Evolutionary conservation across 1,140 invertebrate genomes (phyloP), one percentile per base, ranked within the genome.

Genomic region (Steinernema feltiae): DNA sequence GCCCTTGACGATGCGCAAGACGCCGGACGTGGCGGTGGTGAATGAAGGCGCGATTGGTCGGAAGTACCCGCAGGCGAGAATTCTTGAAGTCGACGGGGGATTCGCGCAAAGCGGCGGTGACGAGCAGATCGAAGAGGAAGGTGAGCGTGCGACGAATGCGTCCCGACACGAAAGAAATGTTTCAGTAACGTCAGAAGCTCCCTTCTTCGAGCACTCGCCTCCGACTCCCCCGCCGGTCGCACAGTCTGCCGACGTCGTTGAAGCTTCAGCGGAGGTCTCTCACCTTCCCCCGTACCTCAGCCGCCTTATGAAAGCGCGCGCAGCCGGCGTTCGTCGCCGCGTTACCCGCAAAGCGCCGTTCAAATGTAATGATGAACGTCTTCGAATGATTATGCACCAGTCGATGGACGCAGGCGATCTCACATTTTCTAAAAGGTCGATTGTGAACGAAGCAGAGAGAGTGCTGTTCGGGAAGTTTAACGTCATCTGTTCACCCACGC

Each of bases 181-280:
- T 63, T 63, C 24, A 63, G 53, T 63, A 21, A n/a, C 53, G 3
- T 63, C 53, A 3, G 53, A 63, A 21, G 12, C 53, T 7, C 53
- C 53, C 3, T 63, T 63, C 24, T 15, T 17, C 15, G 53, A 63
- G 53, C 53, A 27, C 15, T 15, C 7, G 29, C 46, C n/a, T 32
- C 46, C 30, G 21, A 30, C 29, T 18, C 70, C 18, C 3, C 70
- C 17, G 24, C 70, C 32, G 29, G 74, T 0, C 29, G 30, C 2
- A 31, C 41, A 27, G 53, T 75, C 32, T n/a, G 48, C 30, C 32
- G 48, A 77, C 74, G 75, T 76, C 71, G 76, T n/a, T 27, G 70
- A 63, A 15, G 29, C 70, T 32, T 12, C 12, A 31, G 70, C 15
- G 7, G 70, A 63, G 24, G 12, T 24, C 15, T n/a, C 2, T 3